Evolutionary conservation across 2,888 invertebrate species (phyloP).

Genomic region (Drosophila affinis): DNA sequence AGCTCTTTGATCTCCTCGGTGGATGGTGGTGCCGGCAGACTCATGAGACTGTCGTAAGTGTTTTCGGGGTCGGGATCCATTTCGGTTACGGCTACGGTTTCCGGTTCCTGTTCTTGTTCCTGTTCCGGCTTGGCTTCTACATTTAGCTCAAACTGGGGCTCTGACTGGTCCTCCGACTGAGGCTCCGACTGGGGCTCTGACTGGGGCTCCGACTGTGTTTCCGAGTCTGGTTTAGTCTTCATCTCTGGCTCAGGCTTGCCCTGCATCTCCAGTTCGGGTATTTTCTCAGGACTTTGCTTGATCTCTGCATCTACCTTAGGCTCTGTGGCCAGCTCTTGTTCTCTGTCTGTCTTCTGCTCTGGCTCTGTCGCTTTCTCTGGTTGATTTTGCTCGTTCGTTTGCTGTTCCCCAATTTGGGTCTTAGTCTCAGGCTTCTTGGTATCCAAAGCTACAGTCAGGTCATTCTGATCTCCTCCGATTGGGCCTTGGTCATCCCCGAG

Average conservation of each 20-base stretch:
- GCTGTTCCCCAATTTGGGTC: neutral
- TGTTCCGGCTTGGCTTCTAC: conserved; percentile 5
- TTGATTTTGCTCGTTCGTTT: neutral
- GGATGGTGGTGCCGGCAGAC: conserved; percentile 83
- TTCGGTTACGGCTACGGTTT: neutral
- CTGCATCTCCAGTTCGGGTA: neutral
- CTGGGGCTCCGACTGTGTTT: neutral
- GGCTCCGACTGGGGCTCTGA: neutral
- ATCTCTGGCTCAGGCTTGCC: conserved; percentile 10
- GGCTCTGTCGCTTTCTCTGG: neutral
- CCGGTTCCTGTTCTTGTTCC: neutral
- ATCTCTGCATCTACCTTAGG: conserved; percentile 7
- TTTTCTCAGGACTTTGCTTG: neutral
- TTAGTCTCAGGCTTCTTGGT: too few species aligned
- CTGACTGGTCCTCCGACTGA: neutral
- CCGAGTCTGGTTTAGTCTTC: neutral
- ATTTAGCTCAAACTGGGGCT: neutral
- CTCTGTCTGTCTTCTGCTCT: neutral
- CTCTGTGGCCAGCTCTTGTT: neutral
- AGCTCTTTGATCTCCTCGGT: conserved; percentile 83
- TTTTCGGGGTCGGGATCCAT: conserved; percentile 60
- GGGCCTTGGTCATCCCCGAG: conserved; percentile 60
- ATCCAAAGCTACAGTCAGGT: too few species aligned
- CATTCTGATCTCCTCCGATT: neutral
- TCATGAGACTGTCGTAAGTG: conserved; percentile 83